Base-by-base conservation (phyloP, 2,113 vertebrate genomes). In the Lagenorhynchus albirostris region DNA sequence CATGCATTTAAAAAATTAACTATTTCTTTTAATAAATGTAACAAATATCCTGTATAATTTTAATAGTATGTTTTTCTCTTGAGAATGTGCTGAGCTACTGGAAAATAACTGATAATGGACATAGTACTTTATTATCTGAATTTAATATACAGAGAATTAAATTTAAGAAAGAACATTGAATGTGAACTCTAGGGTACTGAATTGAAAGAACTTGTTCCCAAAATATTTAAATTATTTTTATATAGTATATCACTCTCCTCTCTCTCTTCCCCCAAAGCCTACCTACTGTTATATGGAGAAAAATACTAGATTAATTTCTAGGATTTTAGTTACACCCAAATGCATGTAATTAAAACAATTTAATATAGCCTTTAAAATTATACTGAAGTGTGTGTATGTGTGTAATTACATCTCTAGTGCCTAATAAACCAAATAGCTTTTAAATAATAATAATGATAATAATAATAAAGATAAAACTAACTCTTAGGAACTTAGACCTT, bases 331-430 rank as follows among this genome's bases (percentile, higher is more conserved):
- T 98, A 97, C 96, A 98, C 47, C 5, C 3, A 60, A 94, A 87
- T 97, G 50, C 41, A 60, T 96, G n/a, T 87, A 98, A 98, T 98
- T 98, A 97, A 98, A 97, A 33, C 29, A 87, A 95, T 96, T 97
- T 96, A 97, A 85, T 95, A 97, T 62, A 38, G 47, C 44, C 53
- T 96, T 83, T 96, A 97, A 98, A 98, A 98, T 98, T 98, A 98
- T 96, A 55, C 38, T 95, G 60, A 81, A 97, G 91, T 11, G 12
- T 91, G 63, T 82, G 2, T 89, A 41, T 93, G 21, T 83, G 41
- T 97, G 47, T 97, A 97, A 98, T 98, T 98, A 97, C 15, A 92
- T 97, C 77, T 60, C 86, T 89, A 38, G 38, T 93, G 95, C 14
- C 74, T 96, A 98, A 92, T 5, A 65, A 55, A 92, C 9, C 79